phyloP scores from a whole-genome alignment of 1,140 invertebrate species.

The Popillia japonica region DNA sequence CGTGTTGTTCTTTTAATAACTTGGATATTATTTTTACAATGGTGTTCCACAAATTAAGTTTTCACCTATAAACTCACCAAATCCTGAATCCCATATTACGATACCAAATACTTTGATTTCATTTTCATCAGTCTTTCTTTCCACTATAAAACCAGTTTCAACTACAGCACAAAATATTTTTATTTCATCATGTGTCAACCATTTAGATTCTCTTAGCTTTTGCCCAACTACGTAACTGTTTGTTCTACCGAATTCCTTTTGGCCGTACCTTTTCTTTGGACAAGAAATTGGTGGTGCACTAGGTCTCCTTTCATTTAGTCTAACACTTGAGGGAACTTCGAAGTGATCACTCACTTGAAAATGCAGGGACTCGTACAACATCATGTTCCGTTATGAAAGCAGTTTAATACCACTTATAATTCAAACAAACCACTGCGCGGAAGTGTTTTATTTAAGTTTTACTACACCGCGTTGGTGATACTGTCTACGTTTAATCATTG shows the following conservation, averaged over 20 bases:
- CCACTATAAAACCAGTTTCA: constrained; percentile 73
- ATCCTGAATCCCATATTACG: constrained; percentile 71
- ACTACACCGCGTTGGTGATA: background rate
- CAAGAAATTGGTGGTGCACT: constrained; percentile 24
- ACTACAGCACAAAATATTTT: constrained; percentile 72
- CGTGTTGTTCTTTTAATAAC: too few species aligned
- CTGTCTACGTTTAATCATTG: constrained; percentile 1
- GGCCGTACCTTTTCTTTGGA: background rate
- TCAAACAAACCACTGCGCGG: background rate
- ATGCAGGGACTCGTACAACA: constrained; percentile 47
- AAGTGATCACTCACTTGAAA: constrained; percentile 43
- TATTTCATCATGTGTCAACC: constrained; percentile 72
- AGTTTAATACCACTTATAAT: background rate
- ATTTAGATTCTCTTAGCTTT: constrained; percentile 73
- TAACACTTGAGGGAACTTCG: background rate
- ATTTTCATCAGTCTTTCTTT: constrained; percentile 64
- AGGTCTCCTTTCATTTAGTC: constrained; percentile 23
- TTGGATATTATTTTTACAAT: too few species aligned
- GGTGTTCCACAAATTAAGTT: too few species aligned
- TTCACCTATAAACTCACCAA: constrained; percentile 64
- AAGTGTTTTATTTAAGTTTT: background rate
- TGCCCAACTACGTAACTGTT: constrained; percentile 72
- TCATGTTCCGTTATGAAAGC: constrained; percentile 39
- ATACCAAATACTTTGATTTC: constrained; percentile 64
- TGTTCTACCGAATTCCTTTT: constrained; percentile 57